Percentiles rank a stretch among this genome's conserved stretches.
Conservation (phyloP, 1,140 invertebrate species). For the Coenobita brevimanus region DNA sequence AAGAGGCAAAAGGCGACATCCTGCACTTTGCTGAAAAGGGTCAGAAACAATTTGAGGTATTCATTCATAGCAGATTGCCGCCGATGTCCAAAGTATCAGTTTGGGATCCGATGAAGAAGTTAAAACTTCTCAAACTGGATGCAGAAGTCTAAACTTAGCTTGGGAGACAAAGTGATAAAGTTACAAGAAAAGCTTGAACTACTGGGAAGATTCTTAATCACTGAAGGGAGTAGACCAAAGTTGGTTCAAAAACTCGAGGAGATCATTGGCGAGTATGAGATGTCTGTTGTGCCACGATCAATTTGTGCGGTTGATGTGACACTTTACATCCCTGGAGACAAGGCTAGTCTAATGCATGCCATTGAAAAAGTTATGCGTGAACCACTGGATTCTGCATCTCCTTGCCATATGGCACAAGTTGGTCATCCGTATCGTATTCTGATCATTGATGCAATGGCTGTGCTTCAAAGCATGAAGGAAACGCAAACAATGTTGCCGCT, state of each 20-base stretch:
- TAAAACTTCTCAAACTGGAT: conserved; percentile 1
- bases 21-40: conserved; percentile 9
- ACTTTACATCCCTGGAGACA: conserved; percentile 6
- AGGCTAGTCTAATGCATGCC: too few relatives aligned
- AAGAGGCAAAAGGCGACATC: conserved; percentile 1
- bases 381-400: too few relatives aligned
- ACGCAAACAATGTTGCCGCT: background rate
- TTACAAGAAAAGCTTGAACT: background rate
- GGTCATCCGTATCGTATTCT: too few relatives aligned
- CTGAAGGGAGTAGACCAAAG: conserved; percentile 15
- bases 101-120: background rate
- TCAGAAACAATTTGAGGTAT: background rate
- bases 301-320: too few relatives aligned
- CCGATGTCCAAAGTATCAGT: background rate
- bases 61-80: conserved; percentile 12
- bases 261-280: background rate
- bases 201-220: conserved; percentile 25
- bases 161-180: conserved; percentile 1
- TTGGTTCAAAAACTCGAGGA: background rate
- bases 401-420: too few relatives aligned
- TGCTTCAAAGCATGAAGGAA: background rate
- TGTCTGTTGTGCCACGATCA: conserved; percentile 20
- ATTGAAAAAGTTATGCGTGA: too few relatives aligned
- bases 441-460: background rate
- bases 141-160: background rate